Base-by-base conservation (phyloP, 2,888 invertebrate species). In the Drosophila colorata region DNA sequence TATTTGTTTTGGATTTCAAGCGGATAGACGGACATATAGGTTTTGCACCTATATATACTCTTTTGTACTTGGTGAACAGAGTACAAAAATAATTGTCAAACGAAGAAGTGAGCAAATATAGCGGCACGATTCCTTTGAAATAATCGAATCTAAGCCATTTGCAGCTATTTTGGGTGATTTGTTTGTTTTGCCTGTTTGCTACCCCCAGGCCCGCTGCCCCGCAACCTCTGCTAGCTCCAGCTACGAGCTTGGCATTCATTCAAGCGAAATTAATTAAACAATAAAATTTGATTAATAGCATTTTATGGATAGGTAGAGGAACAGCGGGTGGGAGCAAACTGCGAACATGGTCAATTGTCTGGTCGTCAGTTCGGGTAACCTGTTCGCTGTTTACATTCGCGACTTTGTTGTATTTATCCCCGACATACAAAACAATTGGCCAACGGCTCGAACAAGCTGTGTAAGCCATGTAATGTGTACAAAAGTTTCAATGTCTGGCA, bases 211-310 rank as follows among this genome's bases (percentile, higher is more conserved):
- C 11, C 37, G 8, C n/a, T 9, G 18, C 28, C 25, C 46, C 31
- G 16, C 28, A 11, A 25, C 20, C 18, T 37, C 37, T 44, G 28
- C n/a, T 18, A 38, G n/a, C 48, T 41, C 20, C 65, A 49, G 47
- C 70, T 47, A 46, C 55, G 28, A 35, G 46, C 13, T 47, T 44
- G 47, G 44, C 40, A 49, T 84, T 82, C 81, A 82, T 82, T 84
- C 87, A 84, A 82, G 81, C 81, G 61, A 85, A 88, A 85, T 87
- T 85, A 83, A 88, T 85, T 87, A 88, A 88, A 85, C 80, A 88
- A 88, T 85, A 88, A 85, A 88, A 87, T 76, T 83, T 85, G 87
- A 85, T 88, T 88, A 83, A 85, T 85, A 84, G 68, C 65, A 81
- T 73, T 81, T 61, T 58, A 18, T 55, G 47, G 47, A 20, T 47